phyloP scores from a whole-genome alignment of 2,888 invertebrate genomes.

The Trachelus troglodyta region DNA sequence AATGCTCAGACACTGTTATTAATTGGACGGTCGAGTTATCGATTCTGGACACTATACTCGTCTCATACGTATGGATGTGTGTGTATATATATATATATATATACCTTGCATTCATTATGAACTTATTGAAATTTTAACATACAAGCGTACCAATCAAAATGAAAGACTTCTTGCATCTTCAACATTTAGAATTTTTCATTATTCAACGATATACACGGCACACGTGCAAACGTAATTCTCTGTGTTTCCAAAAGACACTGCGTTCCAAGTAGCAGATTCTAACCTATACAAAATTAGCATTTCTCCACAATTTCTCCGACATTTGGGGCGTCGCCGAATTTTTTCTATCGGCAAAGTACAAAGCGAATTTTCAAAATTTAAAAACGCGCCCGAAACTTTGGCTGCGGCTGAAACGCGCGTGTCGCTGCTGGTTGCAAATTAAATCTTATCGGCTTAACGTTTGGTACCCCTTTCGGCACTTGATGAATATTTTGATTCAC shows the following conservation, averaged over 20 bases:
- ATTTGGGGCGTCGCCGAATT: not conserved
- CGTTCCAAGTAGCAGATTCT: not conserved
- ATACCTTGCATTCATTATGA: not conserved
- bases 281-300: not conserved
- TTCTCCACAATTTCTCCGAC: not conserved
- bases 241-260: not conserved
- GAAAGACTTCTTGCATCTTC: not conserved
- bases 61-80: not conserved
- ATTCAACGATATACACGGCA: not conserved
- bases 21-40: not conserved
- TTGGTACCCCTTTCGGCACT: conserved; percentile 20
- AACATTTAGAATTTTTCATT: not conserved
- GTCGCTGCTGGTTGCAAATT: conserved; percentile 53
- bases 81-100: not conserved
- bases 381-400: conserved; percentile 45
- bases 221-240: not conserved
- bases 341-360: not conserved
- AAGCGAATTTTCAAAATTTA: conserved; percentile 25
- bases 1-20: not conserved
- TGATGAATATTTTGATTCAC: conserved; percentile 48
- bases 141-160: not conserved
- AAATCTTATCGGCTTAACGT: conserved; percentile 47
- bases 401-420: conserved; percentile 39
- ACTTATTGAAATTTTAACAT: too few species aligned
- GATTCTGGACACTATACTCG: not conserved